These are phyloP conservation scores for Bathynomus jamesi DNA, from an alignment of 1,140 invertebrate species.

Conservation along the genomic window DNA sequence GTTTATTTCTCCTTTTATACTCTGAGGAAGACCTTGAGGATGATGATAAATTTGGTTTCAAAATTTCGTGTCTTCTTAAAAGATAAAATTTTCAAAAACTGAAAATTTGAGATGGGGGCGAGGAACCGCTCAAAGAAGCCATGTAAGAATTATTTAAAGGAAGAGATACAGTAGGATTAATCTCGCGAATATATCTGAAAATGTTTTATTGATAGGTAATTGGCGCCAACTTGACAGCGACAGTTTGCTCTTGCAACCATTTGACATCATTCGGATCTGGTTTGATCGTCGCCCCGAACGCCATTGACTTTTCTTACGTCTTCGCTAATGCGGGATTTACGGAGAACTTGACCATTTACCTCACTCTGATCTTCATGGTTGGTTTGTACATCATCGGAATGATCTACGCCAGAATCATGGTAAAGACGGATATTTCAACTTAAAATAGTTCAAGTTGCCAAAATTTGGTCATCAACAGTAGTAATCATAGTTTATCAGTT, in stretches of 20 bases:
- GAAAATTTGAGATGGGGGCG: not conserved
- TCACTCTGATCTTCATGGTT: constrained; percentile 48
- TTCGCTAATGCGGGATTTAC: constrained; percentile 50
- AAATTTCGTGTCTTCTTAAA: no score
- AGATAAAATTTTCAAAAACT: no score
- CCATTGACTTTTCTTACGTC: constrained; percentile 52
- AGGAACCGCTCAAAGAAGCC: not conserved
- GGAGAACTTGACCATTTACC: constrained; percentile 52
- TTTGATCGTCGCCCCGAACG: constrained; percentile 50
- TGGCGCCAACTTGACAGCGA: constrained; percentile 39
- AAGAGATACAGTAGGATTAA: not conserved
- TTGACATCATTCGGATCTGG: constrained; percentile 52
- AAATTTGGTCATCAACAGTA: no score
- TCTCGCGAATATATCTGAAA: not conserved
- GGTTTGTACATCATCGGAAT: constrained; percentile 45
- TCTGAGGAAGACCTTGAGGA: not conserved
- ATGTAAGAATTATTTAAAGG: not conserved
- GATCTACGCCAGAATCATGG: constrained; percentile 45
- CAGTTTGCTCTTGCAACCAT: constrained; percentile 49
- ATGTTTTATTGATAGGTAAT: constrained; percentile 33
- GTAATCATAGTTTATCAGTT: no score
- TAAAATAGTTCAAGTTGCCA: not conserved
- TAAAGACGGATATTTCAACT: constrained; percentile 3
- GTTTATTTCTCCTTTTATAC: no score
- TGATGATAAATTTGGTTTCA: not conserved